Base-by-base conservation (phyloP, 2,888 invertebrate genomes). In the Heteromurus nitidus region DNA sequence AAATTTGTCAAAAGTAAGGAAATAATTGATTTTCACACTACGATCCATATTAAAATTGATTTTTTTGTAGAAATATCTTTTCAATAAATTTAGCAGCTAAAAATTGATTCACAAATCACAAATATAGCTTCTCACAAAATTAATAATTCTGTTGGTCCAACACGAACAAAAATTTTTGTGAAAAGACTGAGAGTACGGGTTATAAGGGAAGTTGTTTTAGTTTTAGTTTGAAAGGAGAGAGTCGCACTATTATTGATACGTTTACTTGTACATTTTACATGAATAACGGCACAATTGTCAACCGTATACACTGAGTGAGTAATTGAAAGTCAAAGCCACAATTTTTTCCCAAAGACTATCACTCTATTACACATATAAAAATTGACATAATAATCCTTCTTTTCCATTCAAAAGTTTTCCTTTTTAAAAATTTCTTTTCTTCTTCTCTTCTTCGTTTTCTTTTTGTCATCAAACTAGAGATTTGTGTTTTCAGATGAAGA, bases 281-380 rank as follows among this genome's bases (percentile, higher is more conserved):
- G 53, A 65, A 80, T 80, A 72, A 72, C 79, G 79, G 79, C 79
- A 80, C 79, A 67, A 42, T 22, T 44, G 36, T 58, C 44, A 79
- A 80, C 79, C 79, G 79, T 80, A 80, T 80, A 80, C 79, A 80
- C 70, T 80, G 79, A 80, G 79, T 80, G 68, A 70, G 31, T 67
- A 22, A 58, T 79, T 79, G 79, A 80, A 80, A 80, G 79, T 80
- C 79, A 80, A 80, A 80, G 79, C 79, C 72, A 80, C 79, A 58
- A 50, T n/a, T n/a, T n/a, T n/a, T n/a, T n/a, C 42, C 22, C 24
- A 65, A 18, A 24, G 65, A 42, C 65, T 44, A 65, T 65, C 44
- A 42, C 65, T 7, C 44, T 20, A 22, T 24, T 16, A n/a, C 16
- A 42, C n/a, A 22, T 55, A 24, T 22, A 55, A 55, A 50, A 55